These are phyloP conservation scores for Clarias fuscus DNA, from an alignment of 2,797 vertebrate genomes.

Conservation along the genomic window DNA sequence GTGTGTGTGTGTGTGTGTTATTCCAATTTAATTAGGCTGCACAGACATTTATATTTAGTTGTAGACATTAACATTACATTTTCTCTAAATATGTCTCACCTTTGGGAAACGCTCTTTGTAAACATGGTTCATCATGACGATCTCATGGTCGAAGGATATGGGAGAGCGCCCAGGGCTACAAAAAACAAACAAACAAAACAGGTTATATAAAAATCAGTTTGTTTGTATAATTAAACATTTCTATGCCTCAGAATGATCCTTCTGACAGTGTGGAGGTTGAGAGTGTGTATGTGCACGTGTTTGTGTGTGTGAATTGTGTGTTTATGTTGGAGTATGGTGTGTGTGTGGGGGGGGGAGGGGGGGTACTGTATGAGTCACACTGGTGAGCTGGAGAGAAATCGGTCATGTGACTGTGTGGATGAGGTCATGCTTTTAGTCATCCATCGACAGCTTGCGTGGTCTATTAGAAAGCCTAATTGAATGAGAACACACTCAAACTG, in stretches of 20 bases:
- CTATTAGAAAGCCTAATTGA: constrained; percentile 71
- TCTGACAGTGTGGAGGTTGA: neutral
- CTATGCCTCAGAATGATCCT: neutral
- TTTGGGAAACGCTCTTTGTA: constrained; percentile 99
- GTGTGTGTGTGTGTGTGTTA: neutral
- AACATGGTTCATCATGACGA: constrained; percentile 99
- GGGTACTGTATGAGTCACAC: constrained; percentile 59
- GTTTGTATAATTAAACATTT: neutral
- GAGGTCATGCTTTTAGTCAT: constrained; percentile 80
- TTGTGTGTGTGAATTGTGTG: neutral
- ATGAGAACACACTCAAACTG: constrained; percentile 56
- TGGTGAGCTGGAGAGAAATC: constrained; percentile 25
- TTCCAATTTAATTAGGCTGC: neutral
- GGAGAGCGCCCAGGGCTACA: constrained; percentile 91
- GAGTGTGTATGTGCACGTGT: neutral
- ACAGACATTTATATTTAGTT: neutral
- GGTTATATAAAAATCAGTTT: neutral
- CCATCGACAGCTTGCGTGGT: constrained; percentile 61
- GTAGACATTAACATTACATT: neutral
- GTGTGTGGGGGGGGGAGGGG: neutral
- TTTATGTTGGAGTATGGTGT: neutral
- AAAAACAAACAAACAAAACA: constrained; percentile 39
- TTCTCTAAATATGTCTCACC: constrained; percentile 71
- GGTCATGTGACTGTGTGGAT: constrained; percentile 62
- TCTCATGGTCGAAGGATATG: constrained; percentile 95